Evolutionary conservation across 2,113 vertebrate species (phyloP).

Genomic region (Boleophthalmus pectinirostris): DNA sequence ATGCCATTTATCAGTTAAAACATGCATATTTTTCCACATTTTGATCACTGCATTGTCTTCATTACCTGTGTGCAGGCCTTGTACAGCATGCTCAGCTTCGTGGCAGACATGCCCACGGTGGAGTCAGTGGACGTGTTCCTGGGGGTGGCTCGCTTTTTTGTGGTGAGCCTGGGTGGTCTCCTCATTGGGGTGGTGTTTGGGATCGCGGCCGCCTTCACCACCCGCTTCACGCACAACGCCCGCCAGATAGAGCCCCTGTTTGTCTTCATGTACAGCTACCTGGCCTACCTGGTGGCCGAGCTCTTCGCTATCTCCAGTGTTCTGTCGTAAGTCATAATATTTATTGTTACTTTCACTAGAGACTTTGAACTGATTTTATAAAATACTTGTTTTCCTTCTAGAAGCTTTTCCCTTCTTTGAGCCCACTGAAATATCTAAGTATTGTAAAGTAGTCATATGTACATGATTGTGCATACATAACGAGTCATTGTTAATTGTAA

Average conservation of each 20-base stretch:
- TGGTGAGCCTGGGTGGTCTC: slow-evolving; percentile 91
- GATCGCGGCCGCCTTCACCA: slow-evolving; percentile 94
- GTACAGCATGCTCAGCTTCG: slow-evolving; percentile 95
- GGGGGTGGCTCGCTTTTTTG: slow-evolving; percentile 88
- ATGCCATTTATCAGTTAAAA: too few relatives aligned
- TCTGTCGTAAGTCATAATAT: slow-evolving; percentile 89
- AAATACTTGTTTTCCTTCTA: too few relatives aligned
- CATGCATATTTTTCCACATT: not conserved
- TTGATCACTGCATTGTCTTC: not conserved
- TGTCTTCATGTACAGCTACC: slow-evolving; percentile 97
- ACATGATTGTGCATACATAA: too few relatives aligned
- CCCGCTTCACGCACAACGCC: slow-evolving; percentile 92
- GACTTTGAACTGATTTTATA: too few relatives aligned
- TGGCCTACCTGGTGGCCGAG: slow-evolving; percentile 95
- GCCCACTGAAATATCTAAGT: too few relatives aligned
- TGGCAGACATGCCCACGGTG: slow-evolving; percentile 90
- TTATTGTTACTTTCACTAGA: not conserved
- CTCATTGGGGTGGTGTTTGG: slow-evolving; percentile 90
- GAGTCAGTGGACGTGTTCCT: slow-evolving; percentile 89
- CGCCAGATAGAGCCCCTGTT: slow-evolving; percentile 95
- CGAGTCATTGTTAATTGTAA: too few relatives aligned
- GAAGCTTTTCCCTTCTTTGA: too few relatives aligned
- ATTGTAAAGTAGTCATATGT: too few relatives aligned
- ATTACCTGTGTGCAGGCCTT: slow-evolving; percentile 79
- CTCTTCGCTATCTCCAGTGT: slow-evolving; percentile 94